Conservation (phyloP, 2,797 vertebrate genomes). For the Enteromius fasciolatus region DNA sequence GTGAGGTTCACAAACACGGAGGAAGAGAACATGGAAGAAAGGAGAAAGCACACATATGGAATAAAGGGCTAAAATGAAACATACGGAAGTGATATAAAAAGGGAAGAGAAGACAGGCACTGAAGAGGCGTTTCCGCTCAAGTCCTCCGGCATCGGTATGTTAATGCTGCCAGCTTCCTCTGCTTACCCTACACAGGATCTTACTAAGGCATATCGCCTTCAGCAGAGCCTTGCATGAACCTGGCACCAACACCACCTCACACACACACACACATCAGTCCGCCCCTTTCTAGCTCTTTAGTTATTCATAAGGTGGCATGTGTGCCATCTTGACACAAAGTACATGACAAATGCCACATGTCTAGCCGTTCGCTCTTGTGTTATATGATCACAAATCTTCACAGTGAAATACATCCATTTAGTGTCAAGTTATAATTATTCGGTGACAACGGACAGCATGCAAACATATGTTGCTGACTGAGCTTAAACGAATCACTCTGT, state of each 20-base stretch:
- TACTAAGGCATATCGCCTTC: conserved; percentile 84
- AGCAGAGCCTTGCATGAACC: conserved; percentile 73
- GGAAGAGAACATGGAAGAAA: conserved; percentile 15
- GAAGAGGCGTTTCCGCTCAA: conserved; percentile 74
- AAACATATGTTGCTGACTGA: neutral
- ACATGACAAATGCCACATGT: conserved; percentile 18
- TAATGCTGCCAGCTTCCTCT: conserved; percentile 83
- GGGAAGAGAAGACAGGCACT: conserved; percentile 61
- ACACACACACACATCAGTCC: conserved; percentile 42
- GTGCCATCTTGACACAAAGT: conserved; percentile 13
- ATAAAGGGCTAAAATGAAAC: conserved; percentile 60
- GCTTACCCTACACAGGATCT: conserved; percentile 86
- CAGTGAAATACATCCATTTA: neutral
- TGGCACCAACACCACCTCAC: conserved; percentile 53
- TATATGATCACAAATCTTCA: neutral
- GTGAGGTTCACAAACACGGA: conserved; percentile 39
- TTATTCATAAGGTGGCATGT: conserved; percentile 35
- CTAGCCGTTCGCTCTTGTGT: neutral
- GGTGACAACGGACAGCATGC: neutral
- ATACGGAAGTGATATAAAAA: conserved; percentile 66
- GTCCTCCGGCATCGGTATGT: conserved; percentile 78
- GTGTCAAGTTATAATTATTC: neutral
- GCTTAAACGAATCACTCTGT: neutral
- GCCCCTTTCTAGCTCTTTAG: conserved; percentile 47
- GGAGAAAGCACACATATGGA: conserved; percentile 43